These are phyloP conservation scores for Rhingia campestris DNA, from an alignment of 2,888 invertebrate species.

Conservation along the genomic window DNA sequence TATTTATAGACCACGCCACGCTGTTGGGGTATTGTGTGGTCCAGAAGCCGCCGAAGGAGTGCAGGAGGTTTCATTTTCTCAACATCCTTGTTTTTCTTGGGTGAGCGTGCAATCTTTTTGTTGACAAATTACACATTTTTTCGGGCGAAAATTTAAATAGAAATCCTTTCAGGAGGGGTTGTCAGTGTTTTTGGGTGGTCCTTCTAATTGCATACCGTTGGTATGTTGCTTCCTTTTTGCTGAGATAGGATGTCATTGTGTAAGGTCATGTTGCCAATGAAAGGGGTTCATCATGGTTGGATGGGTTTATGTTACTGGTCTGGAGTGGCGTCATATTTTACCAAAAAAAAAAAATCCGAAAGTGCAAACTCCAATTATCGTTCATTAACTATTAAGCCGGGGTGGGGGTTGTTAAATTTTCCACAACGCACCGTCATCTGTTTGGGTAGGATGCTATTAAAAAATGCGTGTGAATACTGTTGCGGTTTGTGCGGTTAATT, in stretches of 20 bases:
- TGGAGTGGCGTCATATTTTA: not conserved
- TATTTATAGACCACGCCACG: conserved; percentile 49
- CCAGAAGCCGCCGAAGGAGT: not conserved
- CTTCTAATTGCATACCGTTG: not conserved
- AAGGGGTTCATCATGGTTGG: not conserved
- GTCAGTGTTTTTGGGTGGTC: not conserved
- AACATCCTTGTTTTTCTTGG: conserved; percentile 5
- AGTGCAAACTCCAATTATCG: conserved; percentile 4
- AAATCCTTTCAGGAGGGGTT: conserved; percentile 6
- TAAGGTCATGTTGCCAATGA: not conserved
- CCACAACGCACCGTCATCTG: not conserved
- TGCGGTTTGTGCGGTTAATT: conserved; percentile 43
- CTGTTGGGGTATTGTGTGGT: not conserved
- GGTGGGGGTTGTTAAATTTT: not conserved
- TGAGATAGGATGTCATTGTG: not conserved
- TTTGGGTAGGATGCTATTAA: not conserved
- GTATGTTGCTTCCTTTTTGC: conserved; percentile 2
- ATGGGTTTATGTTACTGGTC: not conserved
- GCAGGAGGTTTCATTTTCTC: conserved; percentile 14
- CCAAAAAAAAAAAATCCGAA: not conserved
- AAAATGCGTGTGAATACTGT: not conserved
- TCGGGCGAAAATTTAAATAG: not conserved
- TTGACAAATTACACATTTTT: conserved; percentile 11
- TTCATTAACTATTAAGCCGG: conserved; percentile 6
- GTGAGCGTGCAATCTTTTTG: not conserved